Percentiles rank a stretch among this genome's conserved stretches.
phyloP scores from a whole-genome alignment of 2,113 vertebrate genomes.

The Tiliqua scincoides region DNA sequence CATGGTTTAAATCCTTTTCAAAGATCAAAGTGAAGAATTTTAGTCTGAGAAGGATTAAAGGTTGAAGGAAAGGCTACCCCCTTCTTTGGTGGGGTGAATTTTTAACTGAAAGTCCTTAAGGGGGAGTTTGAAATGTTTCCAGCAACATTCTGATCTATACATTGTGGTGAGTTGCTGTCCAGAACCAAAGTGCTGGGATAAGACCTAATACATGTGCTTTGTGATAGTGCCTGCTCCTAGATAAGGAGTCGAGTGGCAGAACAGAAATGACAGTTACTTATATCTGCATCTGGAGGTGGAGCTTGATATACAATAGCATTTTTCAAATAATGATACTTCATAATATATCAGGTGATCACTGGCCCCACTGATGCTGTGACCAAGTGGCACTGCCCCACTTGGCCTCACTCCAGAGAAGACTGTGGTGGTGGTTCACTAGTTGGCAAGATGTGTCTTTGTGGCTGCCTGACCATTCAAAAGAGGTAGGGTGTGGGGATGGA shows the following conservation, averaged over 20 bases:
- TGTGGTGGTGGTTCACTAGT: too few species aligned
- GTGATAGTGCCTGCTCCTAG: fast-evolving
- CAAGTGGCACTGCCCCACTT: too few species aligned
- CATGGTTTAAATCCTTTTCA: background rate
- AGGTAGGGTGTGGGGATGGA: too few species aligned
- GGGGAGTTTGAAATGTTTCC: constrained; percentile 1
- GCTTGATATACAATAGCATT: background rate
- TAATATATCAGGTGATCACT: too few species aligned
- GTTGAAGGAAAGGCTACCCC: constrained; percentile 6
- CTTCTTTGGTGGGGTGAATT: background rate
- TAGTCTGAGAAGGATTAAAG: background rate
- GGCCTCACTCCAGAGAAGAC: too few species aligned
- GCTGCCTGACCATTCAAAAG: too few species aligned
- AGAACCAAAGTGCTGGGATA: constrained; percentile 9
- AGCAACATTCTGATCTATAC: too few species aligned
- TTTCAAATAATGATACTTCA: too few species aligned
- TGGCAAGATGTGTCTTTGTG: too few species aligned
- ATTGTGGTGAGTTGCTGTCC: background rate
- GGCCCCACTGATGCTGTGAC: too few species aligned
- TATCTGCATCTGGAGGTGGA: background rate
- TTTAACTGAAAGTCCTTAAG: constrained; percentile 22
- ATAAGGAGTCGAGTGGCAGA: background rate
- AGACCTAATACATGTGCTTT: background rate
- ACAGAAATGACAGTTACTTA: background rate
- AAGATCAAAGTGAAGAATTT: background rate